Evolutionary conservation across 2,797 vertebrate genomes (phyloP), one percentile per base, ranked within the genome.

Genomic region (Setipinna tenuifilis): DNA sequence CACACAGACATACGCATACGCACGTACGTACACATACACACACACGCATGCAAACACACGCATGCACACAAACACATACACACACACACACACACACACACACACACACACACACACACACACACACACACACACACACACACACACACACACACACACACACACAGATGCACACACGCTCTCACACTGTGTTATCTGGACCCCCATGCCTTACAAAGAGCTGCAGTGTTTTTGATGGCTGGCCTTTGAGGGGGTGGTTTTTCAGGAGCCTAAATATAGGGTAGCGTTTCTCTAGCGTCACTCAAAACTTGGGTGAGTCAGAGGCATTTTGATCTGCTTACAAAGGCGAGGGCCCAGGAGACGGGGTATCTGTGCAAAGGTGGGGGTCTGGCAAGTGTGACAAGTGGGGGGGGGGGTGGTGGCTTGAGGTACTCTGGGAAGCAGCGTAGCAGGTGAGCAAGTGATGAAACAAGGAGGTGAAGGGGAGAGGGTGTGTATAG

Each of bases 191-290:
- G 91, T 92, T 91, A 91, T 90, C 88, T 88, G 88, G 82, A 87
- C 87, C 83, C 83, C 46, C 78, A 84, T 6, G 82, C 65, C 81
- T 82, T 35, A 86, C 86, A 94, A 93, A 93, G 92, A 88, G 58
- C 90, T 88, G 88, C 85, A 84, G 19, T 91, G 89, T 92, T 92
- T 94, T 94, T 95, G 94, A 95, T 91, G 88, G 88, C 89, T 91
- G 89, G 89, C 90, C 84, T 89, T 85, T 90, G 91, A 92, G 81
- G 92, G 91, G 91, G 91, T 92, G 91, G 88, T 93, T 94, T 91
- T 92, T 91, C 88, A 25, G 71, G 71, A 89, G 89, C 91, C 93
- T 95, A 94, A 94, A 95, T 94, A 94, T 93, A 94, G 93, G 92
- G 91, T 88, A 88, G 87, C 88, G 92, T 93, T 93, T 93, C 93